These are phyloP conservation scores for Lumbricus terrestris DNA, from an alignment of 2,888 invertebrate species.

Conservation along the genomic window DNA sequence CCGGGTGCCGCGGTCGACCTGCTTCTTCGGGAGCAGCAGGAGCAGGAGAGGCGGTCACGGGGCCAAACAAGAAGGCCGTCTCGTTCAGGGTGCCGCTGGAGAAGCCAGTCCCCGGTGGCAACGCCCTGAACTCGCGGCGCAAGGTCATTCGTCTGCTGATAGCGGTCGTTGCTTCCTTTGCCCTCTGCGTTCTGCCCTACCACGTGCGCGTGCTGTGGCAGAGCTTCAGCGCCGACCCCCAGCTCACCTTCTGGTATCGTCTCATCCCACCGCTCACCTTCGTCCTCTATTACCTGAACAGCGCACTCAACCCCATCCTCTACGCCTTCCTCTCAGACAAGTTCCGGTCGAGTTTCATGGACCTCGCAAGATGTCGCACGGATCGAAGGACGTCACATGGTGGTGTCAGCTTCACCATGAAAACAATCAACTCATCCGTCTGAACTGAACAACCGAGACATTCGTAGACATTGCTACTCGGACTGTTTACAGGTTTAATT, in stretches of 20 bases:
- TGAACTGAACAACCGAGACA: not conserved
- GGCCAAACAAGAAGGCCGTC: not conserved
- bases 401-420: constrained; percentile 20
- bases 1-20: not conserved
- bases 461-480: no score
- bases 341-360: constrained; percentile 80
- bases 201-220: constrained; percentile 63
- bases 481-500: no score
- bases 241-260: constrained; percentile 20
- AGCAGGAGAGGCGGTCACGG: not conserved
- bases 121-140: not conserved
- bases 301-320: constrained; percentile 82
- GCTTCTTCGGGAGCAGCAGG: not conserved
- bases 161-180: constrained; percentile 82
- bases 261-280: constrained; percentile 70
- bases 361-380: not conserved
- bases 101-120: not conserved
- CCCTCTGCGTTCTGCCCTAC: constrained; percentile 83
- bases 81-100: not conserved
- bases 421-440: constrained; percentile 13
- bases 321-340: constrained; percentile 82
- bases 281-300: constrained; percentile 83
- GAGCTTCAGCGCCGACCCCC: not conserved
- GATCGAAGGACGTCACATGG: not conserved
- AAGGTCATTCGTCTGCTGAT: constrained; percentile 81